These are phyloP conservation scores for Cactoblastis cactorum DNA, from an alignment of 2,888 invertebrate genomes.

Conservation along the genomic window DNA sequence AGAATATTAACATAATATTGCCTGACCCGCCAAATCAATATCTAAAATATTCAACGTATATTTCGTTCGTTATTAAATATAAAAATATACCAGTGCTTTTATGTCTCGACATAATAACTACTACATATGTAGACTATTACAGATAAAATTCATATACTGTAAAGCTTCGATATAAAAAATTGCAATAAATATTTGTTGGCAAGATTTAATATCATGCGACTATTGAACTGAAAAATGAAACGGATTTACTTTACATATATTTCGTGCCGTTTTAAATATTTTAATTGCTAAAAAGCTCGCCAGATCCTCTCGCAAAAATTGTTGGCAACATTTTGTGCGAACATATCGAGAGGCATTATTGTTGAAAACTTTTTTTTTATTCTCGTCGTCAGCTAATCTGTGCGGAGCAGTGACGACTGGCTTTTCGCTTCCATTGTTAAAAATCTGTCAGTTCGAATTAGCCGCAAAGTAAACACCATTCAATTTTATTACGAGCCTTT, in stretches of 20 bases:
- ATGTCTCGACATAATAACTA: neutral
- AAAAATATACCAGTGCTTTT: too few relatives aligned
- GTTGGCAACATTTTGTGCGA: neutral
- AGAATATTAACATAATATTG: too few relatives aligned
- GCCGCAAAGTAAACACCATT: constrained; percentile 67
- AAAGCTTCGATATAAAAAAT: neutral
- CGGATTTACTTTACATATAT: constrained; percentile 29
- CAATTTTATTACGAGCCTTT: constrained; percentile 68
- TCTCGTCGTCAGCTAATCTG: constrained; percentile 25
- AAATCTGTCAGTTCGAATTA: constrained; percentile 40
- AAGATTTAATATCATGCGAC: neutral
- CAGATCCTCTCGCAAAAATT: neutral
- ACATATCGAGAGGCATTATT: neutral
- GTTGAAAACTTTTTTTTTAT: constrained; percentile 51
- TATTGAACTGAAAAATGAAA: neutral
- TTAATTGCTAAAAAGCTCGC: neutral
- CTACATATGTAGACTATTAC: neutral
- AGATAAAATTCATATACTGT: neutral
- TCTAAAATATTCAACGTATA: too few relatives aligned
- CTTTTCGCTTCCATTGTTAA: neutral
- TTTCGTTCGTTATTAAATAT: neutral
- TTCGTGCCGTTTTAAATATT: neutral
- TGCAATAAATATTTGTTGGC: neutral
- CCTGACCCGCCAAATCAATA: too few relatives aligned
- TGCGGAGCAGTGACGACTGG: constrained; percentile 36